These are phyloP conservation scores for Stenolophus ochropezus DNA, from an alignment of 2,888 invertebrate species.

Conservation along the genomic window DNA sequence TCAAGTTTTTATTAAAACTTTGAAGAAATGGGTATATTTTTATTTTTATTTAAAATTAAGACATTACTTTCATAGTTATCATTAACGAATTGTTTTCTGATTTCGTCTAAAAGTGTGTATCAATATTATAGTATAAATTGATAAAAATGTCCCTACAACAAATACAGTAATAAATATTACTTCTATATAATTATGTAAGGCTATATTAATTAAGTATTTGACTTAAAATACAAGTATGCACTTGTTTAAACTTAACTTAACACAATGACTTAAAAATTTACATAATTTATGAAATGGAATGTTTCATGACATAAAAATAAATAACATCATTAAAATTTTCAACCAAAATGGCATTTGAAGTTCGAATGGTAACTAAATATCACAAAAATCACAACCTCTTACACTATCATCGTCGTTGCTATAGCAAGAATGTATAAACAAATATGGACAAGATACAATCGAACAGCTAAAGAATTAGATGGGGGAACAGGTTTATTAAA, in stretches of 20 bases:
- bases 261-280: slow-evolving; percentile 36
- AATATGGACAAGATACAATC: no score
- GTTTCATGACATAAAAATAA: slow-evolving; percentile 16
- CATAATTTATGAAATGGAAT: slow-evolving; percentile 21
- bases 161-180: not conserved
- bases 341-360: slow-evolving; percentile 28
- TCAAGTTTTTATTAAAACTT: no score
- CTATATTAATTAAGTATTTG: not conserved
- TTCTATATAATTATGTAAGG: not conserved
- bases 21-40: no score
- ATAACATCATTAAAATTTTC: slow-evolving; percentile 15
- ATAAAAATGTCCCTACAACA: slow-evolving; percentile 2
- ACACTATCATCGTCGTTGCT: not conserved
- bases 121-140: not conserved
- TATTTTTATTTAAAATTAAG: no score
- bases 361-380: slow-evolving; percentile 26
- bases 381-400: slow-evolving; percentile 24
- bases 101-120: not conserved
- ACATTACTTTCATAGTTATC: no score
- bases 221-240: slow-evolving; percentile 33
- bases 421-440: not conserved
- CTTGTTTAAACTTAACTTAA: slow-evolving; percentile 47
- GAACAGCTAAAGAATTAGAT: no score
- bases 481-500: slow-evolving; percentile 1
- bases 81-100: no score